Evolutionary conservation across 2,113 vertebrate genomes (phyloP).

Genomic region (Romanogobio albipinnatus): DNA sequence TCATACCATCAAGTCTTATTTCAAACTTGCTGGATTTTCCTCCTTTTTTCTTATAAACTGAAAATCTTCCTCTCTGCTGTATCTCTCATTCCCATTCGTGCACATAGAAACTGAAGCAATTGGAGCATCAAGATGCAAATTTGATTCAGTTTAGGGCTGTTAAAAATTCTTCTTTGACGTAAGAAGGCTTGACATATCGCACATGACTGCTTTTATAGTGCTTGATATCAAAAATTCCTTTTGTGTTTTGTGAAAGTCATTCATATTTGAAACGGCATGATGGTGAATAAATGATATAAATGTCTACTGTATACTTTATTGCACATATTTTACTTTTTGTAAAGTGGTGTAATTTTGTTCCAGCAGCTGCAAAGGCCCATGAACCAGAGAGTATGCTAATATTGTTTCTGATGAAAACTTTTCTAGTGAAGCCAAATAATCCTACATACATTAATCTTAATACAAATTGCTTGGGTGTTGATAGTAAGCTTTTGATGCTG

Average conservation of each 20-base stretch:
- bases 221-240: neutral
- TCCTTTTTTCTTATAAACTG: neutral
- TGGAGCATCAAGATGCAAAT: neutral
- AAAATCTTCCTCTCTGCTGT: neutral
- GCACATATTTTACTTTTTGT: neutral
- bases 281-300: neutral
- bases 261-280: neutral
- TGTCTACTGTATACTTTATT: neutral
- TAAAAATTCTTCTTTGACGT: neutral
- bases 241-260: neutral
- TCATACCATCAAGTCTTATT: no score
- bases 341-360: neutral
- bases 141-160: neutral
- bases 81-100: neutral
- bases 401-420: neutral
- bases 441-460: neutral
- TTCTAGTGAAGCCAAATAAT: neutral
- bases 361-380: neutral
- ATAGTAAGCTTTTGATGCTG: slow-evolving; percentile 19
- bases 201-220: neutral
- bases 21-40: no score
- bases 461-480: neutral
- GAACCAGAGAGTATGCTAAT: slow-evolving; percentile 4
- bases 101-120: neutral
- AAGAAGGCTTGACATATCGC: neutral